Percentiles rank a stretch among this genome's conserved stretches.
Conservation (phyloP, 1,140 invertebrate species). For the Linepithema humile region DNA sequence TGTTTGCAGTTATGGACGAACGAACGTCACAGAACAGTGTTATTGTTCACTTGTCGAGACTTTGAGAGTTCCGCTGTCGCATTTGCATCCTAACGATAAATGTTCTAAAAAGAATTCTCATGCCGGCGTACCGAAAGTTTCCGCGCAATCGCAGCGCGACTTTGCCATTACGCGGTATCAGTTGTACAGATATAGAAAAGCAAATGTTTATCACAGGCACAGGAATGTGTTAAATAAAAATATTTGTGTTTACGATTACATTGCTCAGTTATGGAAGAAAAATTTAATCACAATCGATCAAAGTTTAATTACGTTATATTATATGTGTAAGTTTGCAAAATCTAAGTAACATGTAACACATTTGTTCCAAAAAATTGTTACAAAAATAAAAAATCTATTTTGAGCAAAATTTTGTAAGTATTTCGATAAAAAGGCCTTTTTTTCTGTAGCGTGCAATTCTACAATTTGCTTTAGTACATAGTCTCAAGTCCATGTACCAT, state of each 20-base stretch:
- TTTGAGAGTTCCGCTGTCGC: conserved; percentile 41
- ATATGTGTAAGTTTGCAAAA: background rate
- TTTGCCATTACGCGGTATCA: conserved; percentile 39
- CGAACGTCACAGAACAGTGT: conserved; percentile 12
- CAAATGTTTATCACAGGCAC: conserved; percentile 21
- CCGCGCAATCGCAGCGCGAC: conserved; percentile 13
- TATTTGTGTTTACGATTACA: conserved; percentile 4
- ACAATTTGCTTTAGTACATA: conserved; percentile 14
- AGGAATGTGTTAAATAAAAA: conserved; percentile 13
- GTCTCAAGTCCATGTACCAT: background rate
- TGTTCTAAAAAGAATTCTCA: conserved; percentile 27
- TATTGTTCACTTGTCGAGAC: conserved; percentile 51
- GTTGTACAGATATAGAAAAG: background rate
- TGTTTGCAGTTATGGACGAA: conserved; percentile 45
- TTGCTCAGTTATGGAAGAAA: background rate
- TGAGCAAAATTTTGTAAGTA: too few species aligned
- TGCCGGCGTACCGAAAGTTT: conserved; percentile 9
- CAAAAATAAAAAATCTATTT: background rate
- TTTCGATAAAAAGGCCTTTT: background rate
- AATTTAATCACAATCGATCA: conserved; percentile 13
- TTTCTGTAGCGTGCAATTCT: conserved; percentile 36
- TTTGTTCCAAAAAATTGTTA: background rate
- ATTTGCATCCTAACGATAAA: conserved; percentile 55
- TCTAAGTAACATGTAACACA: background rate
- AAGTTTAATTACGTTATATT: background rate